phyloP scores from a whole-genome alignment of 1,140 invertebrate genomes.

The Hydropsyche tenuis region DNA sequence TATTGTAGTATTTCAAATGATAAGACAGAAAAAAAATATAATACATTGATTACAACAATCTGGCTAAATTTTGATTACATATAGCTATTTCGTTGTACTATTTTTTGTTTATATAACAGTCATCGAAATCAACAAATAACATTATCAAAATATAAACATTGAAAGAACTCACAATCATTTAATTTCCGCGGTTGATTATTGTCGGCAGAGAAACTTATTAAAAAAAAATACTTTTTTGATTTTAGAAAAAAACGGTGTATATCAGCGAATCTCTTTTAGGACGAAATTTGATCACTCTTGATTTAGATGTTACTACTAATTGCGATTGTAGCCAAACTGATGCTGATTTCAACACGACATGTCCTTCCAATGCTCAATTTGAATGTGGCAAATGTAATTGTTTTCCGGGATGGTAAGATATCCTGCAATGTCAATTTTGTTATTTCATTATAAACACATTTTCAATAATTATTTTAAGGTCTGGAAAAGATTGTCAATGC shows the following conservation, averaged over 20 bases:
- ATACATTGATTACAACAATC: too few relatives aligned
- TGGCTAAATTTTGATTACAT: too few relatives aligned
- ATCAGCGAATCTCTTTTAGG: slow-evolving; percentile 63
- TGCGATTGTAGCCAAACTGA: slow-evolving; percentile 57
- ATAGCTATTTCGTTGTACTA: too few relatives aligned
- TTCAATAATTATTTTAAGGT: too few relatives aligned
- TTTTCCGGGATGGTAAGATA: slow-evolving; percentile 65
- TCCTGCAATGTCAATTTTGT: background rate
- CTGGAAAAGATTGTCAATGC: slow-evolving; percentile 63
- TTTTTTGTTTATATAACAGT: too few relatives aligned
- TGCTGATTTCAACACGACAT: slow-evolving; percentile 51
- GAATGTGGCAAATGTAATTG: slow-evolving; percentile 67
- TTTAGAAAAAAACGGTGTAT: slow-evolving; percentile 53
- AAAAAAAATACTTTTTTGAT: slow-evolving; percentile 5
- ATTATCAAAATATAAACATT: too few relatives aligned
- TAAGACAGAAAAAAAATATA: too few relatives aligned
- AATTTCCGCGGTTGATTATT: too few relatives aligned
- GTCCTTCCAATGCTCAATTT: slow-evolving; percentile 61
- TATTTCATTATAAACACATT: background rate
- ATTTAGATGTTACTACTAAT: slow-evolving; percentile 60
- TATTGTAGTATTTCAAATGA: too few relatives aligned
- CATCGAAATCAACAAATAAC: too few relatives aligned
- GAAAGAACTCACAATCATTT: too few relatives aligned
- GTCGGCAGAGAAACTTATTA: too few relatives aligned
- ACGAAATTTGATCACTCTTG: slow-evolving; percentile 58